Evolutionary conservation across 2,113 vertebrate species (phyloP).

Genomic region (Chionomys nivalis): DNA sequence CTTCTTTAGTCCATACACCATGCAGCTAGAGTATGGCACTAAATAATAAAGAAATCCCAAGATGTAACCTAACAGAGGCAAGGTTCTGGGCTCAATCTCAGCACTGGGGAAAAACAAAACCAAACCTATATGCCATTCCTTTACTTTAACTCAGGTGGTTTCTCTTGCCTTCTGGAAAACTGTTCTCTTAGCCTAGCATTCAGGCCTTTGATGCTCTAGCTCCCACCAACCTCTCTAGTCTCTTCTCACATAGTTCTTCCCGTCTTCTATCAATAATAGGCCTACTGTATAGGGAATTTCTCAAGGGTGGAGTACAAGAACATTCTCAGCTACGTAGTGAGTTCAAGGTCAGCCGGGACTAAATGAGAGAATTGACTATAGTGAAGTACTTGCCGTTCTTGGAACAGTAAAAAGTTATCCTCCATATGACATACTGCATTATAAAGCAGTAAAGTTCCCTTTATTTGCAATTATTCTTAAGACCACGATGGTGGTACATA

Average conservation of each 20-base stretch:
- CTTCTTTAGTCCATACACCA: neutral
- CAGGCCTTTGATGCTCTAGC: conserved; percentile 31
- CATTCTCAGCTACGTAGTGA: neutral
- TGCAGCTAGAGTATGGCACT: neutral
- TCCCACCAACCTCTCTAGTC: neutral
- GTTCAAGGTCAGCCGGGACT: neutral
- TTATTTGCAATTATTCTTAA: neutral
- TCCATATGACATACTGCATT: neutral
- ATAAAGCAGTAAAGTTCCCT: conserved; percentile 11
- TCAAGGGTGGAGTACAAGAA: neutral
- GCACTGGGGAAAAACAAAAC: neutral
- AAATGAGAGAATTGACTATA: neutral
- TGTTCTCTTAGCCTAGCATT: conserved; percentile 4
- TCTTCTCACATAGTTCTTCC: conserved; percentile 19
- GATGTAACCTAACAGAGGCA: neutral
- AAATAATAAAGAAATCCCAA: neutral
- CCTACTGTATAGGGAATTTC: neutral
- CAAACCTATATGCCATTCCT: neutral
- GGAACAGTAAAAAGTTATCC: conserved; percentile 29
- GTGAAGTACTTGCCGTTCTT: neutral
- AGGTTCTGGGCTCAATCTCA: neutral
- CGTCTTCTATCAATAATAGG: neutral
- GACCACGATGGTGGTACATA: too few relatives aligned
- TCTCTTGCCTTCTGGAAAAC: conserved; percentile 6
- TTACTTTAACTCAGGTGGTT: neutral